Conservation (phyloP, 1,140 invertebrate species). For the Microplitis mediator region DNA sequence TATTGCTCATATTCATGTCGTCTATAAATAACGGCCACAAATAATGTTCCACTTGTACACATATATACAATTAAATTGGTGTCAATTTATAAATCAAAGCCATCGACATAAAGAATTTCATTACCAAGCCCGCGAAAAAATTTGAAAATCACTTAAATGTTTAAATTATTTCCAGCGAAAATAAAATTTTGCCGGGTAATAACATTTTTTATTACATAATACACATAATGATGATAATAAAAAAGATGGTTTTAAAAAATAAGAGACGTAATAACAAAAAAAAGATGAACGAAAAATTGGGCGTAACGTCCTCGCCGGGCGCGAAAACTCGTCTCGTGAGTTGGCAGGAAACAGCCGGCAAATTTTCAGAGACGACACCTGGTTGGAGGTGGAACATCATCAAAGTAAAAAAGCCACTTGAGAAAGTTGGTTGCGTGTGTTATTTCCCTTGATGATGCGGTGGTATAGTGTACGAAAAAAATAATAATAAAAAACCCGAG, state of each 20-base stretch:
- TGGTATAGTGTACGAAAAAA: no score
- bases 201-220: not conserved
- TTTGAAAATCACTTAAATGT: no score
- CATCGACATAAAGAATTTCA: not conserved
- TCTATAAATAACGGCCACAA: not conserved
- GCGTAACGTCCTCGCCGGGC: not conserved
- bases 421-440: not conserved
- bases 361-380: not conserved
- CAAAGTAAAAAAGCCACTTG: not conserved
- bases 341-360: not conserved
- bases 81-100: not conserved
- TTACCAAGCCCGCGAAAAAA: no score
- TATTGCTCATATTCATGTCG: not conserved
- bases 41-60: not conserved
- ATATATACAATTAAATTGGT: not conserved
- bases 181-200: no score
- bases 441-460: no score
- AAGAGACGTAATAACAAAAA: not conserved
- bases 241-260: not conserved
- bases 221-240: not conserved
- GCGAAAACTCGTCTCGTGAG: not conserved
- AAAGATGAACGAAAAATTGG: not conserved
- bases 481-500: no score
- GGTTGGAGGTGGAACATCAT: not conserved
- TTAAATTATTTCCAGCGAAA: no score